These are phyloP conservation scores for Istiophorus platypterus DNA, from an alignment of 2,113 vertebrate species.

Conservation along the genomic window DNA sequence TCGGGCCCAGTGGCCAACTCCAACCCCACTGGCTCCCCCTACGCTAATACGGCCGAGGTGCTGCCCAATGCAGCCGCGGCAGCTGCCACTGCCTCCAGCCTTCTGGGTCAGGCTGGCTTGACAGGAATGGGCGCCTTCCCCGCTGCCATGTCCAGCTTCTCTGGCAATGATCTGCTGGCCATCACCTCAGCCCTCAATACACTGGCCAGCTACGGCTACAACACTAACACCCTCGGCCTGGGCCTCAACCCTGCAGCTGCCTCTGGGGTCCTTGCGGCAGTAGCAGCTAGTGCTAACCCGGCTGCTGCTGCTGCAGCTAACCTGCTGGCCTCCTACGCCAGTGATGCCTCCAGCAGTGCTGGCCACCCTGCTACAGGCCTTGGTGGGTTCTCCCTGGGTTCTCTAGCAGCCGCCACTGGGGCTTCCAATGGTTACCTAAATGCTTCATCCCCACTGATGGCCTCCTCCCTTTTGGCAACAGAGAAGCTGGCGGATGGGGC, in stretches of 20 bases:
- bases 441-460: conserved; percentile 90
- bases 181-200: conserved; percentile 96
- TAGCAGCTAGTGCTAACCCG: conserved; percentile 92
- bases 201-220: conserved; percentile 95
- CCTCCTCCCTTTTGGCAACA: conserved; percentile 90
- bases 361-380: conserved; percentile 86
- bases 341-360: conserved; percentile 86
- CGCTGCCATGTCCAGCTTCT: conserved; percentile 91
- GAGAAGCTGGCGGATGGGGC: conserved; percentile 92
- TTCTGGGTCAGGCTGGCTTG: conserved; percentile 90
- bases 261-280: conserved; percentile 91
- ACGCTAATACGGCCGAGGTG: conserved; percentile 92
- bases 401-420: conserved; percentile 88
- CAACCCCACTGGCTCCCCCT: conserved; percentile 95
- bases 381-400: conserved; percentile 90
- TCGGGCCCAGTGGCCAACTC: conserved; percentile 95
- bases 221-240: conserved; percentile 93
- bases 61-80: conserved; percentile 89
- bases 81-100: conserved; percentile 89
- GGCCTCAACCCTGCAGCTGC: conserved; percentile 94
- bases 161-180: conserved; percentile 94
- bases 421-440: conserved; percentile 93
- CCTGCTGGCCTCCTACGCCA: conserved; percentile 92
- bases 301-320: conserved; percentile 92
- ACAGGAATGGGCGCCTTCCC: conserved; percentile 91